Percentiles rank a stretch among this genome's conserved stretches.
phyloP scores from a whole-genome alignment of 2,888 invertebrate species.

The Erebia aethiops region DNA sequence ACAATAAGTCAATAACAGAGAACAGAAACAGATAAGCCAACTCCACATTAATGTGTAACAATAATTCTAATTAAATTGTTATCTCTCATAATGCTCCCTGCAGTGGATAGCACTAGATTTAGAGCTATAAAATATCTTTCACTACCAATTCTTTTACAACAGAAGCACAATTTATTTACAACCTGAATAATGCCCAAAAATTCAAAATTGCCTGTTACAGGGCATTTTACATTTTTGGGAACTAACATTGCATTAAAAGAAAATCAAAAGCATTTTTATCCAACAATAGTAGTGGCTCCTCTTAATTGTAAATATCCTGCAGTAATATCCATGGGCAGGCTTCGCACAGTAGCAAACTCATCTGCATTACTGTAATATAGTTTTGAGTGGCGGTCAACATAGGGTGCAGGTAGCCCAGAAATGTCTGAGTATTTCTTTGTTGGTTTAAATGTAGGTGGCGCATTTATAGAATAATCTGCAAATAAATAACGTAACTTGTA shows the following conservation, averaged over 20 bases:
- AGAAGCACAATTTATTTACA: too few relatives aligned
- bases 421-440: constrained; percentile 97
- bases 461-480: constrained; percentile 93
- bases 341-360: constrained; percentile 93
- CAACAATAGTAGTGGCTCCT: constrained; percentile 90
- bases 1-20: too few relatives aligned
- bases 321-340: constrained; percentile 95
- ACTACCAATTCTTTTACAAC: too few relatives aligned
- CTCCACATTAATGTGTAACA: too few relatives aligned
- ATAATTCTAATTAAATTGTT: too few relatives aligned
- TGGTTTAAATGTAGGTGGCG: constrained; percentile 95
- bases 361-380: constrained; percentile 92
- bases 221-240: too few relatives aligned
- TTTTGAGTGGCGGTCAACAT: constrained; percentile 95
- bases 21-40: too few relatives aligned
- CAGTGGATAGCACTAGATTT: background rate
- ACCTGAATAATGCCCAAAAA: too few relatives aligned
- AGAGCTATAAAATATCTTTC: too few relatives aligned
- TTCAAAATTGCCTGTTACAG: too few relatives aligned
- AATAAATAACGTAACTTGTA: constrained; percentile 33
- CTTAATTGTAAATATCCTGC: constrained; percentile 94
- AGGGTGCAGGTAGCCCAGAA: constrained; percentile 93
- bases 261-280: constrained; percentile 60
- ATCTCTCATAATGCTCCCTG: background rate
- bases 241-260: too few relatives aligned